A percentile compares a stretch with the other conserved stretches of the same genome.
Conservation (phyloP, 2,888 invertebrate species). For the Troilus luridus region DNA sequence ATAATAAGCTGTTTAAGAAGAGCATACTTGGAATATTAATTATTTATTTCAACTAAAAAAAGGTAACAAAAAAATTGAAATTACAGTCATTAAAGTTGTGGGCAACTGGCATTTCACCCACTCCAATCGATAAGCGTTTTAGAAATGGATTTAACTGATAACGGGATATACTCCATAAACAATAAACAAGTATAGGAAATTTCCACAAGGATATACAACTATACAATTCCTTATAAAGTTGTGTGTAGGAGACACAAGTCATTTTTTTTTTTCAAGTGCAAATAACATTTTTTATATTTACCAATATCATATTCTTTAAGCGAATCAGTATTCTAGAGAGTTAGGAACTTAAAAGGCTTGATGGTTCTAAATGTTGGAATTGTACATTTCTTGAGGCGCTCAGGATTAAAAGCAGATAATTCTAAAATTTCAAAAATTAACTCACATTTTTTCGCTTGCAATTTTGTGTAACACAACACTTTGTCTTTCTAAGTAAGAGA, state of each 20-base stretch:
- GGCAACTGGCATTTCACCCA: not conserved
- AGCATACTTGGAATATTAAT: not conserved
- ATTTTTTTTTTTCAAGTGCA: not conserved
- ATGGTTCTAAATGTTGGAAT: no score
- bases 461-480: no score
- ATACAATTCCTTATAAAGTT: not conserved
- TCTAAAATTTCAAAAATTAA: no score
- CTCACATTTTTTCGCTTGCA: no score
- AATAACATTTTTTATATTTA: not conserved
- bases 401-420: no score
- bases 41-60: not conserved
- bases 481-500: no score
- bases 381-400: no score
- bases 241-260: not conserved
- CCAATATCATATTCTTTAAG: no score
- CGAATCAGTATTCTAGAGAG: no score
- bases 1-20: not conserved
- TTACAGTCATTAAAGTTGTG: not conserved
- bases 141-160: not conserved
- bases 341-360: no score
- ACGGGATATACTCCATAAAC: not conserved
- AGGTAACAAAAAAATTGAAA: not conserved
- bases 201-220: constrained; percentile 1
- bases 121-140: not conserved
- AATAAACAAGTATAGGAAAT: not conserved